Conservation (phyloP, 2,888 invertebrate species). For the Corythucha ciliata region DNA sequence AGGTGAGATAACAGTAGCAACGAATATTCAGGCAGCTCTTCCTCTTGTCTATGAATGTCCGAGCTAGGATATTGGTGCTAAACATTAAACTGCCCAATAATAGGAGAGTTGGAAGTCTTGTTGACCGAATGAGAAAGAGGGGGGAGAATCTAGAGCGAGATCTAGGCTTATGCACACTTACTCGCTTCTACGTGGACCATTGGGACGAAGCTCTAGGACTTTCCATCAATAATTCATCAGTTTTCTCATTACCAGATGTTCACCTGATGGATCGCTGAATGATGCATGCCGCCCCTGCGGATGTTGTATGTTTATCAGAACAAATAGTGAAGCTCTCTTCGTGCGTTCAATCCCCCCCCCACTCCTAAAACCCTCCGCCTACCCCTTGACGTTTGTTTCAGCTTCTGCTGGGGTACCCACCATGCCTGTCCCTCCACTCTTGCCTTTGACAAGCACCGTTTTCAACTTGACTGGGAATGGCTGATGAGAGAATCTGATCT, state of each 20-base stretch:
- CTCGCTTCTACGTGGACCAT: too few relatives aligned
- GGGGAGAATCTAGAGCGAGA: slow-evolving; percentile 7
- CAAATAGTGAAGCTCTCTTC: slow-evolving; percentile 18
- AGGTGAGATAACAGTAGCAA: too few relatives aligned
- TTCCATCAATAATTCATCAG: slow-evolving; percentile 26
- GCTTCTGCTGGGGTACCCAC: too few relatives aligned
- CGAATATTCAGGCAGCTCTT: too few relatives aligned
- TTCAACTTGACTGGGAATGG: too few relatives aligned
- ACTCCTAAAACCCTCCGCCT: slow-evolving; percentile 6
- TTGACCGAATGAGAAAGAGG: slow-evolving; percentile 13
- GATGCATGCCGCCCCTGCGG: slow-evolving; percentile 24
- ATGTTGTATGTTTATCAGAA: slow-evolving; percentile 27
- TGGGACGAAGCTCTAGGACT: not conserved
- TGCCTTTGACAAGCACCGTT: too few relatives aligned
- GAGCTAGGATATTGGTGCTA: slow-evolving; percentile 19
- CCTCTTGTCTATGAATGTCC: too few relatives aligned
- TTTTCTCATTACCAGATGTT: slow-evolving; percentile 30
- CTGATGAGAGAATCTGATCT: too few relatives aligned
- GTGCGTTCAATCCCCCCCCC: slow-evolving; percentile 9
- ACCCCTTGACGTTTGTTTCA: too few relatives aligned
- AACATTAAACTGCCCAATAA: slow-evolving; percentile 24
- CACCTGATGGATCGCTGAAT: slow-evolving; percentile 29
- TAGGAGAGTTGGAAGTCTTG: slow-evolving; percentile 24
- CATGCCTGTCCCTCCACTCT: too few relatives aligned
- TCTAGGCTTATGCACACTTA: too few relatives aligned